Evolutionary conservation across 2,888 invertebrate species (phyloP), one percentile per base, ranked within the genome.

Genomic region (Pharmacophagus antenor): DNA sequence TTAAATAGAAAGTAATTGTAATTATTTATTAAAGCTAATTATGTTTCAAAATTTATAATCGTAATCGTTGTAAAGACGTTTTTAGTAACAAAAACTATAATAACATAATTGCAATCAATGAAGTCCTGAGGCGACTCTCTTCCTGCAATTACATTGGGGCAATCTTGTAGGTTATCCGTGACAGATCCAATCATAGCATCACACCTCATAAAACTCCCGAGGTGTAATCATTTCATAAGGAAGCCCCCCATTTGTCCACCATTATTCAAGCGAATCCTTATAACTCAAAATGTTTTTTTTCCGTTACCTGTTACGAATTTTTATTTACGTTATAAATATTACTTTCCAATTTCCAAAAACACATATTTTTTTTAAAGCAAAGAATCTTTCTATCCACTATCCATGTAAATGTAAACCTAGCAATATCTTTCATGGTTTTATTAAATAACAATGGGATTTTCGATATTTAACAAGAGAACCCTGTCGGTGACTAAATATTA

Each of bases 161-260:
- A 17, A 31, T 15, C 18, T 42, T 62, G 66, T 66, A 68, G 66
- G 68, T 62, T 55, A 55, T 55, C 22, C 42, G 27, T 65, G 63
- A 67, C 65, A 63, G 62, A 50, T 51, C 54, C 67, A 67, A 69
- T 70, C 68, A 65, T 65, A 62, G 59, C 41, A 60, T 67, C 65
- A 64, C 63, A 62, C 63, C 63, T 68, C 44, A 27, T 46, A n/a
- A 44, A 42, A 58, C 54, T 44, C 49, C 25, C 59, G 49, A 59
- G 49, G 55, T 51, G 50, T 37, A 31, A 56, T 47, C 56, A 50
- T 46, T 44, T 18, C 18, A 31, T 18, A 15, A 41, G 56, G 42
- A 49, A 56, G 37, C 50, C 5, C 20, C 55, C 51, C 37, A n/a
- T n/a, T n/a, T n/a, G 27, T 60, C 52, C 52, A 22, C 25, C 18